phyloP scores from a whole-genome alignment of 2,888 invertebrate genomes.

The Mythimna ferrago region DNA sequence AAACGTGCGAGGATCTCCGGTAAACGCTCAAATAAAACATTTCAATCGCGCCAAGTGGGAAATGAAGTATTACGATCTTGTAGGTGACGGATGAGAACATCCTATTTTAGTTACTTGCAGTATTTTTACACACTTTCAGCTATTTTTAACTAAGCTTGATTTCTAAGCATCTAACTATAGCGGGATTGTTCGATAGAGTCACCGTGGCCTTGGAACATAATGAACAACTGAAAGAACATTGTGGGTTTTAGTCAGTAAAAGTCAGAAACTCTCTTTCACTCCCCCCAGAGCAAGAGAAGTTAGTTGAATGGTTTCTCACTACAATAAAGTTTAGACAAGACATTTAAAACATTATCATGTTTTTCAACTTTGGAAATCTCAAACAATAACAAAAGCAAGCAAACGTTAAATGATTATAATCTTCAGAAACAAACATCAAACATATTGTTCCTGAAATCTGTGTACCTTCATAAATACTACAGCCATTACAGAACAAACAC shows the following conservation, averaged over 20 bases:
- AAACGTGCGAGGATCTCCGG: constrained; percentile 76
- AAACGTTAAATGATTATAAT: constrained; percentile 24
- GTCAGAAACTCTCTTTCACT: too few relatives aligned
- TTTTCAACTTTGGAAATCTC: constrained; percentile 12
- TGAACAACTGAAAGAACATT: background rate
- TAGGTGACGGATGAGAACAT: constrained; percentile 77
- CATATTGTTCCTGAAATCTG: constrained; percentile 41
- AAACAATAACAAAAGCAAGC: constrained; percentile 22
- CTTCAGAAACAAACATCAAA: constrained; percentile 40
- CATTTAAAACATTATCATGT: background rate
- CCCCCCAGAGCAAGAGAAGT: too few relatives aligned
- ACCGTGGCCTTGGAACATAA: too few relatives aligned
- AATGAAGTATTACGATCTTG: constrained; percentile 84
- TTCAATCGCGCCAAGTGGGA: constrained; percentile 85
- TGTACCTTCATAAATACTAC: constrained; percentile 38
- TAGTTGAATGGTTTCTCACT: too few relatives aligned
- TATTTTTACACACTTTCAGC: constrained; percentile 69
- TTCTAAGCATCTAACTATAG: too few relatives aligned
- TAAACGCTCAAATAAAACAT: constrained; percentile 87
- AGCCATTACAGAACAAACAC: constrained; percentile 39
- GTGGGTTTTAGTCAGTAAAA: too few relatives aligned
- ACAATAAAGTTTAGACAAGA: background rate
- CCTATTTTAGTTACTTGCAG: constrained; percentile 71
- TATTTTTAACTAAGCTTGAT: background rate
- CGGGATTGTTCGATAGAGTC: too few relatives aligned